These are phyloP conservation scores for Anguilla anguilla DNA, from an alignment of 2,797 vertebrate genomes.

Conservation along the genomic window DNA sequence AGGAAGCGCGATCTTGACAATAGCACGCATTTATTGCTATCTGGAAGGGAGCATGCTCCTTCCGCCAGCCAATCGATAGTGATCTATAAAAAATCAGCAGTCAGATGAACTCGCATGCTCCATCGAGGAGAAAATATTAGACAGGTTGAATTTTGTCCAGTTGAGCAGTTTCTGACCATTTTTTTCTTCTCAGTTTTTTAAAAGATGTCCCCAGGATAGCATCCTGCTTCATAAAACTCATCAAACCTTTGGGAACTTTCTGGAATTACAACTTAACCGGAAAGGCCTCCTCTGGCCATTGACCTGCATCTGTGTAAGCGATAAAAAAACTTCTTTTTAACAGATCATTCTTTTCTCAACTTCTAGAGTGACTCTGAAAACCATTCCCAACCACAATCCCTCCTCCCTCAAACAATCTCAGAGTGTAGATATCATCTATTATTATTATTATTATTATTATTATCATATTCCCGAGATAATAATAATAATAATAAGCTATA, in stretches of 20 bases:
- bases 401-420: neutral
- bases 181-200: constrained; percentile 6
- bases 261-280: neutral
- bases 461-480: too few relatives aligned
- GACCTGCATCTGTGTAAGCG: constrained; percentile 14
- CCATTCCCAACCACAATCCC: neutral
- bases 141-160: constrained; percentile 31
- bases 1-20: constrained; percentile 64
- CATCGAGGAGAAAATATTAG: constrained; percentile 43
- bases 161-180: neutral
- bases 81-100: constrained; percentile 68
- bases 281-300: constrained; percentile 6
- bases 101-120: constrained; percentile 57
- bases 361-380: constrained; percentile 42
- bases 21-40: constrained; percentile 72
- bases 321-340: constrained; percentile 3
- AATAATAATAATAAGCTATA: too few relatives aligned
- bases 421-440: too few relatives aligned
- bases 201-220: neutral
- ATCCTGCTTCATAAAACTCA: neutral
- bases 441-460: too few relatives aligned
- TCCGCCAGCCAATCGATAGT: constrained; percentile 73
- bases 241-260: neutral
- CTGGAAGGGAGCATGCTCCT: constrained; percentile 55
- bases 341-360: neutral